These are phyloP conservation scores for Semnornis frantzii DNA, from an alignment of 2,113 vertebrate genomes.

Conservation along the genomic window DNA sequence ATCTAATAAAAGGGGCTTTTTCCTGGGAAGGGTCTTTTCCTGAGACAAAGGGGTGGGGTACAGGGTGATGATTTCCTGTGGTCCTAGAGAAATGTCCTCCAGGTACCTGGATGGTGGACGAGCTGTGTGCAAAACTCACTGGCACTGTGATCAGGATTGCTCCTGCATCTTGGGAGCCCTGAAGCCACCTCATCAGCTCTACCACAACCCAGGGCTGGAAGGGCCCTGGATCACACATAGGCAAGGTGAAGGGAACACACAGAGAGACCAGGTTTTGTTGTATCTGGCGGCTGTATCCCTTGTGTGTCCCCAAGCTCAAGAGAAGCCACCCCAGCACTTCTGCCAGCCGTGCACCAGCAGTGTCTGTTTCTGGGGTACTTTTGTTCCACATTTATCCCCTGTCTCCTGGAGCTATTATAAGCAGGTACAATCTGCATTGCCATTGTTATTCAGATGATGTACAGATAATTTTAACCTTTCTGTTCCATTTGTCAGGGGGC, in stretches of 20 bases:
- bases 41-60: background rate
- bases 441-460: conserved; percentile 72
- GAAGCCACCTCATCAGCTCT: background rate
- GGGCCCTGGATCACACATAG: background rate
- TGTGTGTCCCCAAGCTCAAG: rapidly evolving
- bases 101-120: background rate
- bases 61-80: rapidly evolving
- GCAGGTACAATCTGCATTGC: conserved; percentile 59
- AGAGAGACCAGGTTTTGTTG: background rate
- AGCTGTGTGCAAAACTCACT: rapidly evolving
- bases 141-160: rapidly evolving
- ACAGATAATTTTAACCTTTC: conserved; percentile 68
- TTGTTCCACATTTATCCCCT: conserved; percentile 60
- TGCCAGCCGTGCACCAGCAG: background rate
- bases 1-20: background rate
- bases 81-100: background rate
- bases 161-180: rapidly evolving
- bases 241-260: background rate
- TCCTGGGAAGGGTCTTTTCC: background rate
- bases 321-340: background rate
- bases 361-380: conserved; percentile 33
- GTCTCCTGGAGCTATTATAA: conserved; percentile 61
- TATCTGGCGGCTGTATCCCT: background rate
- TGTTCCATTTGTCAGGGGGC: conserved; percentile 63
- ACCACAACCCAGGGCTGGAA: rapidly evolving